A percentile compares a stretch with the other conserved stretches of the same genome.
These are phyloP conservation scores for Otus scops DNA, from an alignment of 2,797 vertebrate species.

Conservation along the genomic window DNA sequence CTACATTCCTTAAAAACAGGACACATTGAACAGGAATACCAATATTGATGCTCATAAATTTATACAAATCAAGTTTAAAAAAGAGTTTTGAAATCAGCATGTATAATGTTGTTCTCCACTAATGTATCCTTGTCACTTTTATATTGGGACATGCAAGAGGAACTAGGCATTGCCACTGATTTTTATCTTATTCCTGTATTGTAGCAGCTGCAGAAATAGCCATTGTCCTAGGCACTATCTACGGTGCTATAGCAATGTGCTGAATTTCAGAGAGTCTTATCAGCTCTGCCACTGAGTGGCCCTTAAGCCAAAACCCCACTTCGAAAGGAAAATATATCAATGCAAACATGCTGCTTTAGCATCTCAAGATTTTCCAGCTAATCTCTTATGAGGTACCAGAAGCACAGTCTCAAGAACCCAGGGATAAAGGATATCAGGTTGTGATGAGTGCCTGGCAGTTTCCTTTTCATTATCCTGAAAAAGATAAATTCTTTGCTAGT, in stretches of 20 bases:
- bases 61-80: background rate
- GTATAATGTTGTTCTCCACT: background rate
- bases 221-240: background rate
- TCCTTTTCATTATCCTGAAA: background rate
- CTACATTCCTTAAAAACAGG: background rate
- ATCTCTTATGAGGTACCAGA: background rate
- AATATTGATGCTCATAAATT: background rate
- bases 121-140: background rate
- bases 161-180: background rate
- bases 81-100: background rate
- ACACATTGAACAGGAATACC: background rate
- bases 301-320: slow-evolving; percentile 13
- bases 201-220: background rate
- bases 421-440: background rate
- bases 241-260: background rate
- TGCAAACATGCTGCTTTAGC: background rate
- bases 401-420: background rate
- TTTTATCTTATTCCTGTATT: background rate
- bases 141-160: background rate
- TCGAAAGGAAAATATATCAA: background rate
- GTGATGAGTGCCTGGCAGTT: background rate
- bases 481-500: background rate
- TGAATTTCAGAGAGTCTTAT: background rate
- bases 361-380: slow-evolving; percentile 3
- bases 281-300: background rate